Evolutionary conservation across 2,888 invertebrate genomes (phyloP).

Genomic region (Acleris sparsana): DNA sequence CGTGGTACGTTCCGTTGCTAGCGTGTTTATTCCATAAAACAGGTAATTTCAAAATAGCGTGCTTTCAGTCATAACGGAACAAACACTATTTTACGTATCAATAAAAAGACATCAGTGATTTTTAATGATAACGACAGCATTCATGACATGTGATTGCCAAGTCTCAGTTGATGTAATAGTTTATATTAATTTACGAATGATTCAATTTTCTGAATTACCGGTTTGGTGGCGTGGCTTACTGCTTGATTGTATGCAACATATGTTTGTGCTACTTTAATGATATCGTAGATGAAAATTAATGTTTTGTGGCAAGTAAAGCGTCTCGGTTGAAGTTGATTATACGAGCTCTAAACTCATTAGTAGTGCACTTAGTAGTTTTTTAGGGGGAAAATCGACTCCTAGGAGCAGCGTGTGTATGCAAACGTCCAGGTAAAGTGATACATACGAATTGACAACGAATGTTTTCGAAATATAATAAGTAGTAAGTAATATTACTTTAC

Average conservation of each 20-base stretch:
- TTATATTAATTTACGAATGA: neutral
- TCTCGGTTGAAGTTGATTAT: too few species aligned
- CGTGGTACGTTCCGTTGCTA: constrained; percentile 1
- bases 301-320: too few species aligned
- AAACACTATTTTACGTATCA: constrained; percentile 25
- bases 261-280: neutral
- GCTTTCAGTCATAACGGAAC: constrained; percentile 21
- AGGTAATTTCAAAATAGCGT: constrained; percentile 31
- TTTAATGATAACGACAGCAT: constrained; percentile 15
- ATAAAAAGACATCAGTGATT: constrained; percentile 26
- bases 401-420: too few species aligned
- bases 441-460: too few species aligned
- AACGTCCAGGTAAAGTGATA: too few species aligned
- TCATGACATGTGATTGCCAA: constrained; percentile 14
- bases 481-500: too few species aligned
- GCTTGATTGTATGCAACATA: constrained; percentile 4
- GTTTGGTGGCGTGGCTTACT: too few species aligned
- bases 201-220: neutral
- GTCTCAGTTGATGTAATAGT: neutral
- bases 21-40: constrained; percentile 3
- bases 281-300: too few species aligned
- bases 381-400: too few species aligned
- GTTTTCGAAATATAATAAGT: too few species aligned
- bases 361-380: too few species aligned
- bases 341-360: too few species aligned